Evolutionary conservation across 2,113 vertebrate genomes (phyloP).

Genomic region (Paraplagusia blochii): DNA sequence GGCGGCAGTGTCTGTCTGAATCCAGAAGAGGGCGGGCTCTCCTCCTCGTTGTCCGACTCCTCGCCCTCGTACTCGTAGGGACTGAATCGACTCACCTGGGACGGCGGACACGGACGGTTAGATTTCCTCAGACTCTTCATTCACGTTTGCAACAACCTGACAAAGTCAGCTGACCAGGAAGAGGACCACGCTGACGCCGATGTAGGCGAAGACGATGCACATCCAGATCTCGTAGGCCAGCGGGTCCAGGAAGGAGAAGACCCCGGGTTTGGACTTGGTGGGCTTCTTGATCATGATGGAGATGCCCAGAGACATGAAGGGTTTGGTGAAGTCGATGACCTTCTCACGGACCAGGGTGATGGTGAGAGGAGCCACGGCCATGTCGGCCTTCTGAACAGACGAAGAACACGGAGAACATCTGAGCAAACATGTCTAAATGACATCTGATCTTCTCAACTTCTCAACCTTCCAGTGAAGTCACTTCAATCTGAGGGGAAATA

Average conservation of each 20-base stretch:
- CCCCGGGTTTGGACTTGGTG: slow-evolving; percentile 95
- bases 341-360: slow-evolving; percentile 97
- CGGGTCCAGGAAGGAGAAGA: slow-evolving; percentile 98
- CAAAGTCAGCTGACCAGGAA: slow-evolving; percentile 98
- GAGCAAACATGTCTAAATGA: too few relatives aligned
- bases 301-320: slow-evolving; percentile 98
- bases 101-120: neutral
- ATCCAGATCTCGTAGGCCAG: slow-evolving; percentile 99
- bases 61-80: slow-evolving; percentile 94
- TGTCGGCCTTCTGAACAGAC: slow-evolving; percentile 85
- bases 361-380: slow-evolving; percentile 94
- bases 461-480: too few relatives aligned
- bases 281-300: slow-evolving; percentile 99
- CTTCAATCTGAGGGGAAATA: too few relatives aligned
- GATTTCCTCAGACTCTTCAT: too few relatives aligned
- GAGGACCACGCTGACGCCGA: slow-evolving; percentile 96
- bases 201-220: slow-evolving; percentile 99
- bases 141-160: too few relatives aligned
- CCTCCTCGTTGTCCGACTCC: slow-evolving; percentile 85
- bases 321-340: slow-evolving; percentile 99
- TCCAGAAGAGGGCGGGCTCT: slow-evolving; percentile 41
- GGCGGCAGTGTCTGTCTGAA: slow-evolving; percentile 59
- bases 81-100: slow-evolving; percentile 87
- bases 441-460: too few relatives aligned
- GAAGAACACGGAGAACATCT: too few relatives aligned